Evolutionary conservation across 53 echinoderm and acorn worm genomes (phyloP).

Genomic region (Patiria pectinifera): DNA sequence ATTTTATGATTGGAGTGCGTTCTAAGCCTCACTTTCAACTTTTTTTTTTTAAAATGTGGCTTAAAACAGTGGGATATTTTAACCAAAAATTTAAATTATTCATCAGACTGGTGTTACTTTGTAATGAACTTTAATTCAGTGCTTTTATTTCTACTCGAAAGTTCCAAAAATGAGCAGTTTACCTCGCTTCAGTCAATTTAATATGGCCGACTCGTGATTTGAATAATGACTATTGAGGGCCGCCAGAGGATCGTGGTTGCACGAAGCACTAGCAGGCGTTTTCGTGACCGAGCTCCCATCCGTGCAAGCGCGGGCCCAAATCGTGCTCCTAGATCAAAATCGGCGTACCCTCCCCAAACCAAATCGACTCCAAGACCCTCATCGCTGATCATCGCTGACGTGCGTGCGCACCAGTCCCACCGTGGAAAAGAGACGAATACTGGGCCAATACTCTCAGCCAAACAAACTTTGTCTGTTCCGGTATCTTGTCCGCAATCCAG

Average conservation of each 20-base stretch:
- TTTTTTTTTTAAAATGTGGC: too few species aligned
- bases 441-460: background rate
- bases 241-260: background rate
- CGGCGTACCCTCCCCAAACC: background rate
- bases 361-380: background rate
- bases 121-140: too few species aligned
- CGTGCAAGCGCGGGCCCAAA: background rate
- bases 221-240: too few species aligned
- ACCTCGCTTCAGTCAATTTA: too few species aligned
- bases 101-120: too few species aligned
- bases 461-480: conserved; percentile 24
- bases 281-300: background rate
- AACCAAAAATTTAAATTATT: too few species aligned
- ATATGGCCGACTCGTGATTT: too few species aligned
- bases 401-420: background rate
- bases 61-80: too few species aligned
- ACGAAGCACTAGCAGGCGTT: background rate
- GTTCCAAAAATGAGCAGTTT: too few species aligned
- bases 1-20: too few species aligned
- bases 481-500: conserved; percentile 15
- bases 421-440: background rate
- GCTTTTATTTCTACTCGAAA: too few species aligned
- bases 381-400: background rate
- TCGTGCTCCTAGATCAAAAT: background rate
- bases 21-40: too few species aligned